phyloP scores from a whole-genome alignment of 2,113 vertebrate genomes.

The Odontesthes bonariensis region DNA sequence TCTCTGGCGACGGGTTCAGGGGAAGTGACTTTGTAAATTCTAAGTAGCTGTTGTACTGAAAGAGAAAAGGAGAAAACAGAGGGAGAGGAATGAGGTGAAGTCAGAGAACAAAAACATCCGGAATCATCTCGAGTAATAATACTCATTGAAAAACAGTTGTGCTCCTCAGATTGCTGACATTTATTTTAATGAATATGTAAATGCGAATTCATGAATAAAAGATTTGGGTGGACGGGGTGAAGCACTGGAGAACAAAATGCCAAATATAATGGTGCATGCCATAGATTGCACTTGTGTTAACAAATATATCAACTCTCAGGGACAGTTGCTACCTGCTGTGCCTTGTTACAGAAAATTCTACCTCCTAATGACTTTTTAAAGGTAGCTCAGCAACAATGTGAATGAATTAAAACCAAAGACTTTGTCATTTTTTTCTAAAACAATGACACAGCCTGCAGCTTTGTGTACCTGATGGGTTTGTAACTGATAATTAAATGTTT shows the following conservation, averaged over 20 bases:
- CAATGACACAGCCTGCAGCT: not conserved
- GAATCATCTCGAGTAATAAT: constrained; percentile 72
- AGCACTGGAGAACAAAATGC: constrained; percentile 70
- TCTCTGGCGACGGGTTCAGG: constrained; percentile 86
- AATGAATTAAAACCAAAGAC: not conserved
- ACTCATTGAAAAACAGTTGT: constrained; percentile 74
- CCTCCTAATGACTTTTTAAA: constrained; percentile 78
- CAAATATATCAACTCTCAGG: constrained; percentile 76
- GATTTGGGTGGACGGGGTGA: constrained; percentile 60
- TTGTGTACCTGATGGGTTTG: not conserved
- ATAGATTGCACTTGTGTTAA: constrained; percentile 75
- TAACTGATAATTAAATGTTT: not conserved
- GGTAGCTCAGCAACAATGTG: constrained; percentile 54
- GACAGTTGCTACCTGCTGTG: constrained; percentile 70
- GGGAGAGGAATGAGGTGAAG: constrained; percentile 12
- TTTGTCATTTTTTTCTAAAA: not conserved
- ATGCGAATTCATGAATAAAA: constrained; percentile 84
- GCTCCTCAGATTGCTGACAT: constrained; percentile 82
- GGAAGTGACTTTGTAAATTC: constrained; percentile 89
- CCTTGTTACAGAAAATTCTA: constrained; percentile 73
- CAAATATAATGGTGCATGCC: constrained; percentile 77
- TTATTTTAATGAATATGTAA: constrained; percentile 86
- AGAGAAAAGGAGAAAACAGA: constrained; percentile 33
- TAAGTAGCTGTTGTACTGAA: constrained; percentile 86
- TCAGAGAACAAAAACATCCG: constrained; percentile 44